Percentiles rank a stretch among this genome's conserved stretches.
phyloP scores from a whole-genome alignment of 1,140 invertebrate genomes.

The Heliconius himera region DNA sequence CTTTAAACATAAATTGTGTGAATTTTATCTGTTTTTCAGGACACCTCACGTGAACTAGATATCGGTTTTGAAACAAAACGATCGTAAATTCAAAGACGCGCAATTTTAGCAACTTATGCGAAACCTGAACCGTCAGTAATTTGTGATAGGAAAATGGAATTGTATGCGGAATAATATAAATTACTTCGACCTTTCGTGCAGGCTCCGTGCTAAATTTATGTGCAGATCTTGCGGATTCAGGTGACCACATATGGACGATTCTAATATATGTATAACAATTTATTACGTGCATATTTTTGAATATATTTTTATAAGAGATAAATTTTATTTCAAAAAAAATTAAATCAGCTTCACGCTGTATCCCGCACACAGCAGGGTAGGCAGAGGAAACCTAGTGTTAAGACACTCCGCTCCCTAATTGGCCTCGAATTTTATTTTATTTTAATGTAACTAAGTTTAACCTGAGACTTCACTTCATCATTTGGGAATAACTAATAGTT shows the following conservation, averaged over 20 bases:
- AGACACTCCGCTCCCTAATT: no score
- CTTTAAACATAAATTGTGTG: conserved; percentile 12
- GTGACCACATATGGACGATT: conserved; percentile 32
- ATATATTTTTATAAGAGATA: neutral
- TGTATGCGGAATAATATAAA: conserved; percentile 74
- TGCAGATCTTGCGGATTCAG: conserved; percentile 39
- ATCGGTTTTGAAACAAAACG: conserved; percentile 43
- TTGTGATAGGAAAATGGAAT: conserved; percentile 74
- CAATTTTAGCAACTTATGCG: conserved; percentile 70
- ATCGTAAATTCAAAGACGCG: conserved; percentile 50
- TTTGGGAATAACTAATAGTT: no score
- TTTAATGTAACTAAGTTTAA: no score
- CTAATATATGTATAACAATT: neutral
- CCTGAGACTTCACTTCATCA: no score
- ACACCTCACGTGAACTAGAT: conserved; percentile 31
- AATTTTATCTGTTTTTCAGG: conserved; percentile 35
- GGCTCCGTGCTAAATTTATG: conserved; percentile 64
- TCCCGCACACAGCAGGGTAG: no score
- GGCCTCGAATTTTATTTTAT: no score
- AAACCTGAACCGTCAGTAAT: conserved; percentile 72
- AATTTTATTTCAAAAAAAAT: no score
- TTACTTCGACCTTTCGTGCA: conserved; percentile 62
- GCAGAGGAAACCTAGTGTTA: no score
- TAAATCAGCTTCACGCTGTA: no score
- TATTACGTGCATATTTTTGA: neutral